Evolutionary conservation across 2,113 vertebrate genomes (phyloP).

Genomic region (Ornithorhynchus anatinus): DNA sequence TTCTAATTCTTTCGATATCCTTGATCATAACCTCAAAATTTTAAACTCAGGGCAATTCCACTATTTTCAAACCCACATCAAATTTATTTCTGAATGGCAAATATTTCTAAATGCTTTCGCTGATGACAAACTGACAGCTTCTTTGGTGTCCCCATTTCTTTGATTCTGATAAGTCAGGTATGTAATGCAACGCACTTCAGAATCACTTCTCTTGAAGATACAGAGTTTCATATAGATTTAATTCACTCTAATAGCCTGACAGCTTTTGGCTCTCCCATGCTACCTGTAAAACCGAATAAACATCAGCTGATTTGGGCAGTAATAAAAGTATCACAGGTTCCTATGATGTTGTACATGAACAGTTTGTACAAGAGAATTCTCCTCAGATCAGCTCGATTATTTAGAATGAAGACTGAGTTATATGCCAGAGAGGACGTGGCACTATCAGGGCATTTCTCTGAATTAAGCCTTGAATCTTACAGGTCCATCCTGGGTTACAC

Average conservation of each 20-base stretch:
- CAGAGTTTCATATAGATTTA: constrained; percentile 15
- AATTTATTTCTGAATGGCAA: constrained; percentile 28
- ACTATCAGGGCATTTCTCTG: no score
- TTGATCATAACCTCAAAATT: constrained; percentile 7
- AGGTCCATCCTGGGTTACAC: no score
- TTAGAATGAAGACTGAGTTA: background rate
- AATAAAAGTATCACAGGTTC: background rate
- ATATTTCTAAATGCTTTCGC: constrained; percentile 21
- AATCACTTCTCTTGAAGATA: constrained; percentile 24
- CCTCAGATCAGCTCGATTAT: background rate
- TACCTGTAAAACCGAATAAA: constrained; percentile 41
- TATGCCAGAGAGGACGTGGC: no score
- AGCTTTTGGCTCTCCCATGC: constrained; percentile 11
- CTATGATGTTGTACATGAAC: background rate
- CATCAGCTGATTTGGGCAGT: constrained; percentile 6
- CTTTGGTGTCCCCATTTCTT: constrained; percentile 8
- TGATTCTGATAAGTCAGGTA: constrained; percentile 16
- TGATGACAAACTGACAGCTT: constrained; percentile 6
- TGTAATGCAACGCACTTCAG: constrained; percentile 6
- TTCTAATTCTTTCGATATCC: constrained; percentile 30
- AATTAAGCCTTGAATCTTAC: background rate
- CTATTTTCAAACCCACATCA: constrained; percentile 8
- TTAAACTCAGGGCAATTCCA: constrained; percentile 7
- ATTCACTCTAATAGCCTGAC: constrained; percentile 4
- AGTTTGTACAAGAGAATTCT: background rate